Evolutionary conservation across 2,113 vertebrate species (phyloP).

Genomic region (Pitta sordida): DNA sequence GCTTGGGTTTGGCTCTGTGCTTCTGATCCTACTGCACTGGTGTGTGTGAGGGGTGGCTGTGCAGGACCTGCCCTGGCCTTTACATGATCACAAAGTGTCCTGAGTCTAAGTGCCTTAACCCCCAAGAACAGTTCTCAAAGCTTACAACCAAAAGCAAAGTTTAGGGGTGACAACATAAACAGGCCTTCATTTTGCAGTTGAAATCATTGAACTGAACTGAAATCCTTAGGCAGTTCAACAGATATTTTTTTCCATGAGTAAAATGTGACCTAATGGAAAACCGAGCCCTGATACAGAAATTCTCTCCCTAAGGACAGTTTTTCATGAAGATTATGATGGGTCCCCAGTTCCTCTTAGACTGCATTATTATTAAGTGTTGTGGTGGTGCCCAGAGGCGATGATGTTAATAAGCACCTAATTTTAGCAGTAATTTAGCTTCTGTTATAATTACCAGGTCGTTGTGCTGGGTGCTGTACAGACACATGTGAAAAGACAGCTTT

Average conservation of each 20-base stretch:
- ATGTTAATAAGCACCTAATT: slow-evolving; percentile 61
- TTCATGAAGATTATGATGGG: not conserved
- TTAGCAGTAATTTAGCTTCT: slow-evolving; percentile 50
- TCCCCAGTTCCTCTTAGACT: not conserved
- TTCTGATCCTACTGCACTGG: not conserved
- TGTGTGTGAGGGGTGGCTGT: not conserved
- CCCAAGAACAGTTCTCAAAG: not conserved
- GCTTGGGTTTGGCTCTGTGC: not conserved
- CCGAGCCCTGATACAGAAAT: not conserved
- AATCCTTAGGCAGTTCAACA: not conserved
- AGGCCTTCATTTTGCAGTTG: not conserved
- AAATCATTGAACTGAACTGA: not conserved
- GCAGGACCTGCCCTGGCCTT: not conserved
- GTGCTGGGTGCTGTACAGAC: not conserved
- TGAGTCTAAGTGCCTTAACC: not conserved
- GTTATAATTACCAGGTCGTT: slow-evolving; percentile 33
- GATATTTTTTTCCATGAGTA: not conserved
- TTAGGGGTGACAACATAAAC: not conserved
- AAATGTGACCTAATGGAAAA: slow-evolving; percentile 7
- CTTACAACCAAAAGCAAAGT: not conserved
- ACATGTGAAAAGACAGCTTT: not conserved
- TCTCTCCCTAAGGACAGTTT: slow-evolving; percentile 12
- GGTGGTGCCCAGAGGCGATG: slow-evolving; percentile 31
- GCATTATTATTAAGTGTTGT: slow-evolving; percentile 4
- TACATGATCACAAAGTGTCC: not conserved